Conservation (phyloP, 2,113 vertebrate species). For the Myrmophylax atrothorax region DNA sequence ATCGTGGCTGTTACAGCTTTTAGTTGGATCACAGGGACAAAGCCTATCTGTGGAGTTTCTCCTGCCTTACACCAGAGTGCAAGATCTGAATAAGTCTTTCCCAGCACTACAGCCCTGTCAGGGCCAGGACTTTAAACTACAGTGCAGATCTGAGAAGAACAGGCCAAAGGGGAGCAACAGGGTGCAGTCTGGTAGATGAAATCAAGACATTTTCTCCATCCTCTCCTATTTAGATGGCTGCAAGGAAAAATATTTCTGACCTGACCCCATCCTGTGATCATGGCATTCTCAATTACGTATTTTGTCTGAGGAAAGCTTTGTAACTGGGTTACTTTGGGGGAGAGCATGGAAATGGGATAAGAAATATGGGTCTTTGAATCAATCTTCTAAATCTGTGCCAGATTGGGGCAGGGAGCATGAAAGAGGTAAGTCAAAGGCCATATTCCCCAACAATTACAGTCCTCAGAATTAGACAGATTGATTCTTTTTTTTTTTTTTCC, state of each 20-base stretch:
- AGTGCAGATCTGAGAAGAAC: neutral
- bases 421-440: neutral
- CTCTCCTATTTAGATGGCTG: neutral
- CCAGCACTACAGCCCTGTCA: rapidly evolving
- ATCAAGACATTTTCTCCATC: neutral
- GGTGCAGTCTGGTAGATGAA: neutral
- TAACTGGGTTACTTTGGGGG: neutral
- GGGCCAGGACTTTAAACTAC: neutral
- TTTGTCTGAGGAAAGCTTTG: neutral
- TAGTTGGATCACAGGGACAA: rapidly evolving
- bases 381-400: neutral
- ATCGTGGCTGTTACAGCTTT: rapidly evolving
- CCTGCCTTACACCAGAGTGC: neutral
- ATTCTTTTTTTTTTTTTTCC: too few species aligned
- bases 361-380: neutral
- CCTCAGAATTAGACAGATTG: neutral
- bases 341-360: neutral
- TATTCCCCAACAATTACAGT: neutral
- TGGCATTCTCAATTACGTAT: neutral
- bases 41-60: neutral
- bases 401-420: neutral
- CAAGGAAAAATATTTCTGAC: neutral
- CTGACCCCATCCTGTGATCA: neutral
- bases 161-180: neutral
- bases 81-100: neutral